phyloP scores from a whole-genome alignment of 2,113 vertebrate genomes.

The Propithecus coquereli region DNA sequence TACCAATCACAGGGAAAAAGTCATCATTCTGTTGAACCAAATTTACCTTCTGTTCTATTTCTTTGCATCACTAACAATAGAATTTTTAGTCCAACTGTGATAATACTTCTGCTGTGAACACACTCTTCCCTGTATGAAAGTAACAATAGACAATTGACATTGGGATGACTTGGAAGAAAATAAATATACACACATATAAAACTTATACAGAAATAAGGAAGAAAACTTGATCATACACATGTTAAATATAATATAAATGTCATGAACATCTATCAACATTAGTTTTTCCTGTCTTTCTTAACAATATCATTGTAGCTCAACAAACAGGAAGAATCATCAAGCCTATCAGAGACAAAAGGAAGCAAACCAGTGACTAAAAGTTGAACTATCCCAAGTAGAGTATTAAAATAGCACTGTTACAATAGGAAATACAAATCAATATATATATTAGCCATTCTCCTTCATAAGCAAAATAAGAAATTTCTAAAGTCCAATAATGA shows the following conservation, averaged over 20 bases:
- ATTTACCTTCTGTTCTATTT: slow-evolving; percentile 69
- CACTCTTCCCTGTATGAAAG: slow-evolving; percentile 42
- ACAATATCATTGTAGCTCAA: not conserved
- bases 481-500: not conserved
- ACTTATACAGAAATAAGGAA: slow-evolving; percentile 8
- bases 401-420: not conserved
- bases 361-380: not conserved
- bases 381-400: not conserved
- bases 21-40: slow-evolving; percentile 49
- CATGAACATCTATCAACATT: slow-evolving; percentile 55
- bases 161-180: slow-evolving; percentile 56
- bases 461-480: not conserved
- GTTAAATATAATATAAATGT: slow-evolving; percentile 40
- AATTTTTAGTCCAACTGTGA: slow-evolving; percentile 71
- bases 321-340: slow-evolving; percentile 16
- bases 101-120: slow-evolving; percentile 71
- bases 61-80: slow-evolving; percentile 58
- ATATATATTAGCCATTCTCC: not conserved
- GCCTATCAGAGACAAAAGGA: slow-evolving; percentile 24
- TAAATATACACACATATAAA: slow-evolving; percentile 46
- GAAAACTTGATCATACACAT: slow-evolving; percentile 51
- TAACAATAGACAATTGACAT: slow-evolving; percentile 67
- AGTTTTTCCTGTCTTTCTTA: not conserved
- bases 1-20: slow-evolving; percentile 58
- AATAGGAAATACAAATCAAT: not conserved